Percentiles rank a stretch among this genome's conserved stretches.
phyloP scores from a whole-genome alignment of 2,113 vertebrate species.

The Pardalotus punctatus region DNA sequence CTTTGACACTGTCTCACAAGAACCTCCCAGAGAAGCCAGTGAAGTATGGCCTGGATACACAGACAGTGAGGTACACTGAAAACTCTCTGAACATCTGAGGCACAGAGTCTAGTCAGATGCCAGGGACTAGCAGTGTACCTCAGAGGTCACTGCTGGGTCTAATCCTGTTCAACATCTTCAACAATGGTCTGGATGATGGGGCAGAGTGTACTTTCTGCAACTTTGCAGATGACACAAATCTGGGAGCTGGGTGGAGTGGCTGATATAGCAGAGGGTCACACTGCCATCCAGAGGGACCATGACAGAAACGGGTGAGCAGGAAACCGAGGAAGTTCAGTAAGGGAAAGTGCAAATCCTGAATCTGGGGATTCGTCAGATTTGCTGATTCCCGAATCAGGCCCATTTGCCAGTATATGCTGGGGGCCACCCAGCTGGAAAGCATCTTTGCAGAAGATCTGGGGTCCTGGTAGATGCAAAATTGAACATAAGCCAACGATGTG shows the following conservation, averaged over 20 bases:
- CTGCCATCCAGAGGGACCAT: not conserved
- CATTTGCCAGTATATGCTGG: no score
- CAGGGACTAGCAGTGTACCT: not conserved
- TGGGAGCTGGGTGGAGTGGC: not conserved
- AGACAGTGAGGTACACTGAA: not conserved
- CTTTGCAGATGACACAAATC: not conserved
- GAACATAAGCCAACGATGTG: not conserved
- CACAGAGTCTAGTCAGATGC: not conserved
- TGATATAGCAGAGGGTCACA: accelerated
- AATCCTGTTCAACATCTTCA: not conserved
- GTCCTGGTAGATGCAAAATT: not conserved
- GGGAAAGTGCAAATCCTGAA: not conserved
- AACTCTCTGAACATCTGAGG: not conserved
- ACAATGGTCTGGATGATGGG: not conserved
- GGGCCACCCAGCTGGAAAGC: not conserved
- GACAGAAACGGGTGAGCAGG: not conserved
- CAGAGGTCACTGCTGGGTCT: not conserved
- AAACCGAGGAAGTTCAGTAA: not conserved
- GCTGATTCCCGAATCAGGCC: not conserved
- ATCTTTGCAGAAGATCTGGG: not conserved
- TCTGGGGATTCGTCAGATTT: no score
- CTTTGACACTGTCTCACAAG: not conserved
- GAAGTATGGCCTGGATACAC: not conserved
- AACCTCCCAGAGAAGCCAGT: not conserved
- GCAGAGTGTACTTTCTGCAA: not conserved